A percentile compares a stretch with the other conserved stretches of the same genome.
Evolutionary conservation across 2,113 vertebrate genomes (phyloP).

Genomic region (Promerops cafer): DNA sequence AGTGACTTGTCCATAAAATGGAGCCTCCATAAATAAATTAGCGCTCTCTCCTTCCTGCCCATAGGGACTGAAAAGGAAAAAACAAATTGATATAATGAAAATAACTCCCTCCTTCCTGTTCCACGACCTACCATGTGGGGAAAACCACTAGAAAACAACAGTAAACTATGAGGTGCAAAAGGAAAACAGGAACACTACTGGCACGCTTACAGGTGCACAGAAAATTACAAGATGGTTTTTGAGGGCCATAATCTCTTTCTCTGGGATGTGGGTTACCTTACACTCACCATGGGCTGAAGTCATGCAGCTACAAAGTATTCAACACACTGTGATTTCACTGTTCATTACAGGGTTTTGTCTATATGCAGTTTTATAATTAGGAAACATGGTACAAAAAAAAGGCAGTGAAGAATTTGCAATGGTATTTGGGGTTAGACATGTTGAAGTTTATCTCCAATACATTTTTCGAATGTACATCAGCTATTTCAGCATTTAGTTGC

Average conservation of each 20-base stretch:
- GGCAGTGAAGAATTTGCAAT: background rate
- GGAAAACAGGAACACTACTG: constrained; percentile 7
- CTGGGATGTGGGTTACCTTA: background rate
- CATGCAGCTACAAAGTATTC: background rate
- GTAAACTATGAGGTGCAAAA: background rate
- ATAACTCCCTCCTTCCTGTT: background rate
- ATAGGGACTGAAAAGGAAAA: background rate
- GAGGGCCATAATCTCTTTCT: background rate
- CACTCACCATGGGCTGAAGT: background rate
- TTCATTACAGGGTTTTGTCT: background rate
- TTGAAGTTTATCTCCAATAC: background rate
- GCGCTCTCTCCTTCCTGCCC: background rate
- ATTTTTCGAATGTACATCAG: background rate
- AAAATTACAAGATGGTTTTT: constrained; percentile 21
- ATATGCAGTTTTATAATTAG: background rate
- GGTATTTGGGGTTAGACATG: background rate
- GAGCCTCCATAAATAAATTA: constrained; percentile 66
- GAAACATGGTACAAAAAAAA: background rate
- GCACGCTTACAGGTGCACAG: background rate
- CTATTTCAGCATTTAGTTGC: background rate
- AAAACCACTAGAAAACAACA: background rate
- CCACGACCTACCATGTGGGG: background rate
- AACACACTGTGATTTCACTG: background rate
- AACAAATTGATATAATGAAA: background rate
- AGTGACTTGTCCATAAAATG: constrained; percentile 51